Percentiles rank a stretch among this genome's conserved stretches.
phyloP scores from a whole-genome alignment of 2,113 vertebrate genomes.

The Cathartes aura region DNA sequence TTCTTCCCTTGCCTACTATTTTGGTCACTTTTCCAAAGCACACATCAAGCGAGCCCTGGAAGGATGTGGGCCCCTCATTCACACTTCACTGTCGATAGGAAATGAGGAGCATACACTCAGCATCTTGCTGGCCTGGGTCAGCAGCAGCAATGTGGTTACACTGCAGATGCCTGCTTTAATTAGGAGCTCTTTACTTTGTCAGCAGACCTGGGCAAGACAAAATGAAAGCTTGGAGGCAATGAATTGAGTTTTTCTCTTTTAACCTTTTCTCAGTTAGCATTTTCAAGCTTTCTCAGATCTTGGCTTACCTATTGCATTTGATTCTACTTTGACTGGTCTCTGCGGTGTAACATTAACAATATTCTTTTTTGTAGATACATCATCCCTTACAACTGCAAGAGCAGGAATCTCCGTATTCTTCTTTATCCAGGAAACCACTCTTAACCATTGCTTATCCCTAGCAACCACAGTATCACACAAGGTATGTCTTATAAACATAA shows the following conservation, averaged over 20 bases:
- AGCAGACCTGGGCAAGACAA: not conserved
- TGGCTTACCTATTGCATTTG: not conserved
- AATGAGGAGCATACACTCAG: not conserved
- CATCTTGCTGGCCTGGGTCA: not conserved
- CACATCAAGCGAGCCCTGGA: not conserved
- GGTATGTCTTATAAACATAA: not conserved
- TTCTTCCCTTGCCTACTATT: conserved; percentile 17
- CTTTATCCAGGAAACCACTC: not conserved
- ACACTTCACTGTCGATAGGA: not conserved
- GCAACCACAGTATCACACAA: not conserved
- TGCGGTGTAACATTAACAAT: not conserved
- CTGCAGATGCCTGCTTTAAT: conserved; percentile 26
- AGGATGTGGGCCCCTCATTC: not conserved
- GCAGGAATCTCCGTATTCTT: not conserved
- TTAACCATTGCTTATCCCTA: not conserved
- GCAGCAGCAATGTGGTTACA: not conserved
- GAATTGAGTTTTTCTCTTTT: not conserved
- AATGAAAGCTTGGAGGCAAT: not conserved
- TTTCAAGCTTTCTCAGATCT: not conserved
- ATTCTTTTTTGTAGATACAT: not conserved
- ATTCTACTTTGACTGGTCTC: not conserved
- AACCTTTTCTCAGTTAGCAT: not conserved
- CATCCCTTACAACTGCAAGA: not conserved
- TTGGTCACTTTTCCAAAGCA: not conserved
- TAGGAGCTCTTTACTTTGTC: not conserved